Evolutionary conservation across 2,797 vertebrate genomes (phyloP).

Genomic region (Xenops minutus): DNA sequence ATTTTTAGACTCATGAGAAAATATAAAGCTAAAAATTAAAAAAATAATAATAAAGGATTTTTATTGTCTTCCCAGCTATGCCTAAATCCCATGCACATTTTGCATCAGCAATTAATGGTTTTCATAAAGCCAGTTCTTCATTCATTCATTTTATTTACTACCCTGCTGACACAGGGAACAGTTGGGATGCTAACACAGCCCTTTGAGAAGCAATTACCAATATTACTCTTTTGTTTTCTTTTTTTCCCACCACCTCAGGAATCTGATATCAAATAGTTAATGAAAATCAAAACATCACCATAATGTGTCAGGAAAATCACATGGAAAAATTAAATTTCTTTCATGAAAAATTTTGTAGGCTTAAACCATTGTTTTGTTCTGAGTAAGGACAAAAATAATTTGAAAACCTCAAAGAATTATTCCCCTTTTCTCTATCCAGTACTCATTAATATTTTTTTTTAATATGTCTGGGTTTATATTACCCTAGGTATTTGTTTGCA

Average conservation of each 20-base stretch:
- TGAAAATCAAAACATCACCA: not conserved
- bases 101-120: not conserved
- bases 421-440: not conserved
- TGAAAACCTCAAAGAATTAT: not conserved
- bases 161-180: not conserved
- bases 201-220: not conserved
- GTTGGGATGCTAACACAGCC: not conserved
- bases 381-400: not conserved
- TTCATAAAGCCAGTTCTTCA: not conserved
- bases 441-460: not conserved
- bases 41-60: not conserved
- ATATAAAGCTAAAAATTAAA: not conserved
- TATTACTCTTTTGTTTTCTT: not conserved
- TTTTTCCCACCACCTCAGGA: not conserved
- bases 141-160: slow-evolving; percentile 11
- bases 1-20: not conserved
- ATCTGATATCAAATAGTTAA: not conserved
- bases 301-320: not conserved
- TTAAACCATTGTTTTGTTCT: not conserved
- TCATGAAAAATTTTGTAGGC: not conserved
- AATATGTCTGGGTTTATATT: not conserved
- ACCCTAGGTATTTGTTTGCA: not conserved
- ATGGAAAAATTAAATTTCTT: not conserved
- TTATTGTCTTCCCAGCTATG: not conserved
- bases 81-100: not conserved